These are phyloP conservation scores for Apamea anceps DNA, from an alignment of 2,888 invertebrate species.

Conservation along the genomic window DNA sequence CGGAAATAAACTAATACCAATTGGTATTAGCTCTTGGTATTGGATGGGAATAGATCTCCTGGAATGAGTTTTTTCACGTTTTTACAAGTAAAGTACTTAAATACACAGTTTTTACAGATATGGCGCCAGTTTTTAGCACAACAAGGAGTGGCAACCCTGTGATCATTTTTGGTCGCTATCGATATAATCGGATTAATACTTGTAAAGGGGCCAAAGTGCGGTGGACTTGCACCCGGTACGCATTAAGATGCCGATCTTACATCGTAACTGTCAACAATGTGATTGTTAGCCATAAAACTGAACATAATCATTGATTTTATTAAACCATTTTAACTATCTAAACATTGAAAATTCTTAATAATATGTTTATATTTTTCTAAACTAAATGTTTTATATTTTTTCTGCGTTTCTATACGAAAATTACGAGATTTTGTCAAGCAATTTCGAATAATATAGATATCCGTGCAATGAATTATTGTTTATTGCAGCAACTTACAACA, in stretches of 20 bases:
- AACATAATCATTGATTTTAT: constrained; percentile 55
- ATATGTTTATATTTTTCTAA: background rate
- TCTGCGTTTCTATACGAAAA: background rate
- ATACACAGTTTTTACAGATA: constrained; percentile 1
- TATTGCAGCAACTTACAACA: background rate
- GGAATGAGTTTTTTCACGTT: background rate
- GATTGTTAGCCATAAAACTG: constrained; percentile 44
- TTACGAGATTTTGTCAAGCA: background rate
- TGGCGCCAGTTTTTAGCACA: constrained; percentile 6
- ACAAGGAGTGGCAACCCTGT: constrained; percentile 29
- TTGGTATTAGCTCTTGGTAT: too few relatives aligned
- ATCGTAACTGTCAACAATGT: constrained; percentile 41
- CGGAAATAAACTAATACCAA: too few relatives aligned
- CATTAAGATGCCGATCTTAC: constrained; percentile 36
- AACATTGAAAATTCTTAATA: background rate
- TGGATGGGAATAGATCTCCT: too few relatives aligned
- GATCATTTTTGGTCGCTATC: constrained; percentile 23
- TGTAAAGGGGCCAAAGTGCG: constrained; percentile 57
- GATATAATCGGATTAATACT: constrained; percentile 34
- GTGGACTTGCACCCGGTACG: constrained; percentile 58
- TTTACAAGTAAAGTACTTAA: background rate
- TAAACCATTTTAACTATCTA: background rate
- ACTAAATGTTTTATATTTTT: background rate
- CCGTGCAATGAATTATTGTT: background rate
- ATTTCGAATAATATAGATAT: background rate